Conservation (phyloP, 2,797 vertebrate species). For the Eospalax fontanierii region DNA sequence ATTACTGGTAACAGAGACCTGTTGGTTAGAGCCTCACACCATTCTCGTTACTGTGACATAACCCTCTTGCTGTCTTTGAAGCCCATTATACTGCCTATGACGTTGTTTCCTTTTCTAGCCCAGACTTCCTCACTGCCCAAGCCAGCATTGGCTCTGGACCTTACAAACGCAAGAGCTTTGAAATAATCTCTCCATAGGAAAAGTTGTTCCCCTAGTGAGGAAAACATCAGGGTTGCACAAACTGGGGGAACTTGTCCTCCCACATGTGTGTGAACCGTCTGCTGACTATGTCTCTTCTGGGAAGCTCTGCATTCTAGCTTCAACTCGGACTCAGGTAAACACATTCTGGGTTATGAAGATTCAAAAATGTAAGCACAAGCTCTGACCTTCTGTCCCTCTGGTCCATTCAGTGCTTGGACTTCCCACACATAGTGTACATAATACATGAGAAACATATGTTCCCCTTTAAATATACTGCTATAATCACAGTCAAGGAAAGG, state of each 20-base stretch:
- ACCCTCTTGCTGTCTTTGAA: too few relatives aligned
- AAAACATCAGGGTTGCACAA: neutral
- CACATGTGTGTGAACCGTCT: neutral
- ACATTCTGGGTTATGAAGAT: conserved; percentile 56
- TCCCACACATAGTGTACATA: neutral
- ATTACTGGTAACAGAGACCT: neutral
- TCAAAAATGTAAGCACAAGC: conserved; percentile 41
- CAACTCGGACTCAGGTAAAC: neutral
- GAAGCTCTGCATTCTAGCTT: neutral
- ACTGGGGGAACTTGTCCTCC: neutral
- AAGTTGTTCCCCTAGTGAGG: neutral
- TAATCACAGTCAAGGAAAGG: conserved; percentile 59
- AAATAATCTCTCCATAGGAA: neutral
- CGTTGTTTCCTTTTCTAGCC: neutral
- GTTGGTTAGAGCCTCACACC: neutral
- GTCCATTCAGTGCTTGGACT: conserved; percentile 27
- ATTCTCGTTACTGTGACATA: too few relatives aligned
- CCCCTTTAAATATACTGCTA: conserved; percentile 20
- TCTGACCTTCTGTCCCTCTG: conserved; percentile 42
- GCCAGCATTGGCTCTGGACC: neutral
- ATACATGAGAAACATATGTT: conserved; percentile 49
- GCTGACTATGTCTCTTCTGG: neutral
- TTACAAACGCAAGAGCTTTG: neutral
- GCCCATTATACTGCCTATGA: neutral
- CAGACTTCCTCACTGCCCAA: neutral